Percentiles rank a stretch among this genome's conserved stretches.
These are phyloP conservation scores for Ganaspis brasiliensis DNA, from an alignment of 2,888 invertebrate genomes.

Conservation along the genomic window DNA sequence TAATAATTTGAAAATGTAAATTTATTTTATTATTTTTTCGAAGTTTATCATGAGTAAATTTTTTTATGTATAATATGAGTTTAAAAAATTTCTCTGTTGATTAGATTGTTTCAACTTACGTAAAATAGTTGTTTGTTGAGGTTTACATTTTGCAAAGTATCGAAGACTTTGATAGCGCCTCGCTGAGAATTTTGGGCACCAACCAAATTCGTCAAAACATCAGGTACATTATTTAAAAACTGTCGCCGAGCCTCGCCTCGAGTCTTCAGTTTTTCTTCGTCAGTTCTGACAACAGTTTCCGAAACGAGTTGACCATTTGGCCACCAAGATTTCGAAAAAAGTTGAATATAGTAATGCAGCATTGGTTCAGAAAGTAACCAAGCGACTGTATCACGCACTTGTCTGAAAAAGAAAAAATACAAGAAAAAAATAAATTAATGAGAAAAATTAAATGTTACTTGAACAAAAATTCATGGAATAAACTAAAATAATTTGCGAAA, in stretches of 20 bases:
- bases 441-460: no score
- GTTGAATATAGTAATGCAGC: slow-evolving; percentile 92
- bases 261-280: slow-evolving; percentile 86
- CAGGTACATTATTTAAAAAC: slow-evolving; percentile 88
- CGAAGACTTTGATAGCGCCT: slow-evolving; percentile 93
- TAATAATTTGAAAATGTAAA: no score
- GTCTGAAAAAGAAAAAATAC: slow-evolving; percentile 82
- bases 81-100: neutral
- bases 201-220: slow-evolving; percentile 91
- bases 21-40: no score
- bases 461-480: no score
- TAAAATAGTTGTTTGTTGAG: slow-evolving; percentile 96
- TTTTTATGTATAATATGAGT: no score
- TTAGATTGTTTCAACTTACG: slow-evolving; percentile 84
- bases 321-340: slow-evolving; percentile 94
- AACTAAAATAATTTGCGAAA: no score
- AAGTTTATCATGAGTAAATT: no score
- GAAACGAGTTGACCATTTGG: slow-evolving; percentile 89
- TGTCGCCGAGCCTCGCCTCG: slow-evolving; percentile 86
- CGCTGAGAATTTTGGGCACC: slow-evolving; percentile 92
- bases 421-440: no score
- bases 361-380: slow-evolving; percentile 95
- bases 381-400: slow-evolving; percentile 92
- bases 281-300: slow-evolving; percentile 82
- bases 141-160: slow-evolving; percentile 90